Percentiles rank a stretch among this genome's conserved stretches.
phyloP scores from a whole-genome alignment of 1,140 invertebrate species.

The Riptortus pedestris region DNA sequence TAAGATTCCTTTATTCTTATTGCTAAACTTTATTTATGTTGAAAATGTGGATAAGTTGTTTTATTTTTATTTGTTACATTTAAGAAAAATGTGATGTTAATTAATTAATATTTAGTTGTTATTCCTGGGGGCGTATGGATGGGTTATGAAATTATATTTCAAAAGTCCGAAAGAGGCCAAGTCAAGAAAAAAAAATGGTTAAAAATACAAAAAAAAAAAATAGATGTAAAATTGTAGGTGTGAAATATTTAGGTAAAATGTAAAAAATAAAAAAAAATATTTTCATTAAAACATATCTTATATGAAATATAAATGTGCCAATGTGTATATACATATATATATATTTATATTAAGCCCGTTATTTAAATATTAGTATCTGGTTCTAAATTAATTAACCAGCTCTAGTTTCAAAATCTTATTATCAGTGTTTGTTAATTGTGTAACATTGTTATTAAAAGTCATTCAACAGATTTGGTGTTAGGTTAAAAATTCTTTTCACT shows the following conservation, averaged over 20 bases:
- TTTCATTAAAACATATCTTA: conserved; percentile 29
- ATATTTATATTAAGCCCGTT: conserved; percentile 24
- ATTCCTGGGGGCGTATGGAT: not conserved
- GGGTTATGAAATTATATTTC: not conserved
- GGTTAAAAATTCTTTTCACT: conserved; percentile 8
- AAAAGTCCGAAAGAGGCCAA: conserved; percentile 22
- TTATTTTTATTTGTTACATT: conserved; percentile 9
- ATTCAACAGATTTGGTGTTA: conserved; percentile 16
- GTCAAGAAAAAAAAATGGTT: conserved; percentile 16
- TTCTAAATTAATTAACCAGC: conserved; percentile 20
- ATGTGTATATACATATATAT: conserved; percentile 26
- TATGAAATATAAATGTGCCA: conserved; percentile 27
- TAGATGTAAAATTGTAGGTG: conserved; percentile 25
- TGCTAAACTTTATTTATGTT: conserved; percentile 16
- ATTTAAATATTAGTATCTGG: conserved; percentile 20
- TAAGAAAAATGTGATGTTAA: conserved; percentile 24
- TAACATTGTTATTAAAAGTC: conserved; percentile 8
- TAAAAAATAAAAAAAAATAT: conserved; percentile 28
- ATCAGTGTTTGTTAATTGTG: conserved; percentile 20
- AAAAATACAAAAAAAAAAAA: conserved; percentile 8
- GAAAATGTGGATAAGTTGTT: conserved; percentile 10
- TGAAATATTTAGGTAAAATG: conserved; percentile 26
- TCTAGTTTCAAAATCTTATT: conserved; percentile 24
- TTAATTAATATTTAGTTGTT: conserved; percentile 17
- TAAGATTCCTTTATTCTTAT: conserved; percentile 4